Percentiles rank a stretch among this genome's conserved stretches.
phyloP scores from a whole-genome alignment of 2,113 vertebrate species.

The Dolichallabes microphthalmus region DNA sequence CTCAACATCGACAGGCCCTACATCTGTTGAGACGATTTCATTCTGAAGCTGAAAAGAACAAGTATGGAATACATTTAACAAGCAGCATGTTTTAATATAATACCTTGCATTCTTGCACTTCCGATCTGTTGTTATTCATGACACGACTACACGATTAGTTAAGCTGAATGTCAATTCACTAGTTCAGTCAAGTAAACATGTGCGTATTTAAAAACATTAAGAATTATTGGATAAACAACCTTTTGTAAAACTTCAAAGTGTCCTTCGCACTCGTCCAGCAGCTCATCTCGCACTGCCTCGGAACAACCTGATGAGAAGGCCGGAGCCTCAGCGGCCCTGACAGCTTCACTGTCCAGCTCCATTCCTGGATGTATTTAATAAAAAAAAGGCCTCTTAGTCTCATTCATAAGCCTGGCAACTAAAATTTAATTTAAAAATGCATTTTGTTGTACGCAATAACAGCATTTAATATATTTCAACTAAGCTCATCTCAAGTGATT shows the following conservation, averaged over 20 bases:
- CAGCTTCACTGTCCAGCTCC: background rate
- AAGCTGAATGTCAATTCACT: background rate
- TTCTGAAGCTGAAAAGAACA: slow-evolving; percentile 70
- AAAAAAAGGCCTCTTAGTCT: too few species aligned
- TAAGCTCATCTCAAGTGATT: background rate
- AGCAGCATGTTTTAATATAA: background rate
- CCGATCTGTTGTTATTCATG: background rate
- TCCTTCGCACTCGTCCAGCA: slow-evolving; percentile 66
- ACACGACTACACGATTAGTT: background rate
- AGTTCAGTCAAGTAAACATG: background rate
- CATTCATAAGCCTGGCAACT: background rate
- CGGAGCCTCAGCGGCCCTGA: background rate
- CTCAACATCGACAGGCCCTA: slow-evolving; percentile 56
- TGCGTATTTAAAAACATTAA: background rate
- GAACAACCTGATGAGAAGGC: slow-evolving; percentile 40
- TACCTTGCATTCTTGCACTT: background rate
- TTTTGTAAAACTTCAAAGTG: slow-evolving; percentile 67
- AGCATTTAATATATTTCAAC: background rate
- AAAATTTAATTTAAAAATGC: background rate
- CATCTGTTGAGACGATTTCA: slow-evolving; percentile 64
- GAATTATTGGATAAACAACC: slow-evolving; percentile 30
- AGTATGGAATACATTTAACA: background rate
- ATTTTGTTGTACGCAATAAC: background rate
- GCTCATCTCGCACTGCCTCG: slow-evolving; percentile 57
- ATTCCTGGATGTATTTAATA: slow-evolving; percentile 13